phyloP scores from a whole-genome alignment of 2,888 invertebrate genomes.

The Drosophila melanosoma region DNA sequence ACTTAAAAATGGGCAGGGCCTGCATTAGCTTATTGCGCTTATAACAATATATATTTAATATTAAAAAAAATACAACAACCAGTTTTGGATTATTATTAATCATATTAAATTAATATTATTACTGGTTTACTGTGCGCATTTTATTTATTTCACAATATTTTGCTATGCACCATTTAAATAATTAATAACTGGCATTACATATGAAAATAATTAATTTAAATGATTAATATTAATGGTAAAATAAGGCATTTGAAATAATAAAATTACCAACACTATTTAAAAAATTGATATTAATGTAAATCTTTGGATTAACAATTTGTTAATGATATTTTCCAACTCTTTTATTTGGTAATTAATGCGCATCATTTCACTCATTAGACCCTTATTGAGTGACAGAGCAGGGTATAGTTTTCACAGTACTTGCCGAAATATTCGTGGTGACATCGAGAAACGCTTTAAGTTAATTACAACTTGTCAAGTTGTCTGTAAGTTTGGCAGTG shows the following conservation, averaged over 20 bases:
- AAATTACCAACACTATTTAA: neutral
- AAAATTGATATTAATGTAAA: neutral
- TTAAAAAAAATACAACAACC: constrained; percentile 4
- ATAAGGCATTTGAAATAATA: neutral
- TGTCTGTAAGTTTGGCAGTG: constrained; percentile 59
- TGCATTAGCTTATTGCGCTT: constrained; percentile 12
- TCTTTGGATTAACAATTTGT: neutral
- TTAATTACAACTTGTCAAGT: constrained; percentile 80
- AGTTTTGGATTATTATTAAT: constrained; percentile 11
- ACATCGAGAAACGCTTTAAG: constrained; percentile 76
- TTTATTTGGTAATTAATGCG: neutral
- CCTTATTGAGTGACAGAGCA: neutral
- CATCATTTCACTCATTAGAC: neutral
- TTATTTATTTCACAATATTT: constrained; percentile 1
- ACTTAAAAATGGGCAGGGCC: constrained; percentile 26
- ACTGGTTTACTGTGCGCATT: neutral
- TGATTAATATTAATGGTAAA: accelerated
- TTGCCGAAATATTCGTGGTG: constrained; percentile 21
- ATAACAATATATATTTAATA: neutral
- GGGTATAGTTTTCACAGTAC: constrained; percentile 13
- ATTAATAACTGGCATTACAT: neutral
- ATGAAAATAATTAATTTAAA: neutral
- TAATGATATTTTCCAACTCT: neutral
- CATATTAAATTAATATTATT: constrained; percentile 1
- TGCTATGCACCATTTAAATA: neutral